These are phyloP conservation scores for Nibea albiflora DNA, from an alignment of 2,113 vertebrate species.

Conservation along the genomic window DNA sequence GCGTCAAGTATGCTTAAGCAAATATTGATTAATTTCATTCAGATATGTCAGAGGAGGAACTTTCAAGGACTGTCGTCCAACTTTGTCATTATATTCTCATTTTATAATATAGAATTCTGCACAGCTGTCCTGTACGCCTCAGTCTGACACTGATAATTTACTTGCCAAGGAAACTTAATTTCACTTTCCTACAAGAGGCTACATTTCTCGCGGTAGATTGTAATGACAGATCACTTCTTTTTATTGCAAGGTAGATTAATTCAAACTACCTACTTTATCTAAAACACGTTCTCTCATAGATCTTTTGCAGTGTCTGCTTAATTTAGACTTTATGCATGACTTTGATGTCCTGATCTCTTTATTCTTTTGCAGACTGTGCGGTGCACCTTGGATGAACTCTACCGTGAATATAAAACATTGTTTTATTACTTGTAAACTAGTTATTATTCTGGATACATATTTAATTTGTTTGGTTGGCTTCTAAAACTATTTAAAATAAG, in stretches of 20 bases:
- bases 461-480: not conserved
- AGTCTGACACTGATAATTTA: slow-evolving; percentile 35
- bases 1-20: not conserved
- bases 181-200: slow-evolving; percentile 11
- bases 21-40: slow-evolving; percentile 21
- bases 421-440: not conserved
- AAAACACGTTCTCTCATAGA: slow-evolving; percentile 51
- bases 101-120: slow-evolving; percentile 20
- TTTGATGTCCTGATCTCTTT: slow-evolving; percentile 59
- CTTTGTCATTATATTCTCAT: slow-evolving; percentile 11
- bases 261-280: slow-evolving; percentile 32
- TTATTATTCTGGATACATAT: slow-evolving; percentile 11
- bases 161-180: slow-evolving; percentile 42
- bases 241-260: slow-evolving; percentile 60
- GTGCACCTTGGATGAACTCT: slow-evolving; percentile 47
- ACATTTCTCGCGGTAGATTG: slow-evolving; percentile 52
- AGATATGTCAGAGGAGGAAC: slow-evolving; percentile 16
- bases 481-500: not conserved
- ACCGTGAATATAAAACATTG: slow-evolving; percentile 16
- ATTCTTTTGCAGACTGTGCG: slow-evolving; percentile 26
- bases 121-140: slow-evolving; percentile 2
- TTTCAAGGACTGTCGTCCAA: slow-evolving; percentile 46
- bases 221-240: slow-evolving; percentile 51
- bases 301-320: slow-evolving; percentile 58
- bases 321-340: slow-evolving; percentile 52